phyloP scores from a whole-genome alignment of 2,113 vertebrate genomes.

The Aegotheles bennettii region DNA sequence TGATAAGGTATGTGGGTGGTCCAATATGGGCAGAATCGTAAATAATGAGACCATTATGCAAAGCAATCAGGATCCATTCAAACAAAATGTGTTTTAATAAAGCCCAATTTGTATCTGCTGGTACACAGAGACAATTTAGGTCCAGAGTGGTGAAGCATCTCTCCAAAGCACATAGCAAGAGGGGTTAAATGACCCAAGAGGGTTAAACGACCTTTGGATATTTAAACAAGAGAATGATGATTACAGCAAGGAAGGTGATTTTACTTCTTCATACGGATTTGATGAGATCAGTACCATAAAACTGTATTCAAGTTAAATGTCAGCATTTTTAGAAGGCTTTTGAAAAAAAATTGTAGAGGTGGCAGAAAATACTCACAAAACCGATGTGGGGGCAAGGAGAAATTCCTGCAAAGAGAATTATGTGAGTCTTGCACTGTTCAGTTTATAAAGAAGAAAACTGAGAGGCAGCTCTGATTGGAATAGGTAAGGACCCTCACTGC shows the following conservation, averaged over 20 bases:
- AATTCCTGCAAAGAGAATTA: not conserved
- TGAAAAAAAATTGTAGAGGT: not conserved
- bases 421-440: not conserved
- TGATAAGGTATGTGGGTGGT: not conserved
- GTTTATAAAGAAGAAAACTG: not conserved
- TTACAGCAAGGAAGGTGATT: constrained; percentile 1
- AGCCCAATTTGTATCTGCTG: not conserved
- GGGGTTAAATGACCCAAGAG: not conserved
- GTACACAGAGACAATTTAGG: not conserved
- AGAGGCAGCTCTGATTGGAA: not conserved
- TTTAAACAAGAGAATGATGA: not conserved
- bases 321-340: not conserved
- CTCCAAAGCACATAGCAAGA: not conserved
- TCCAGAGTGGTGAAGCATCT: not conserved
- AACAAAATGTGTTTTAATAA: not conserved
- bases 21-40: not conserved
- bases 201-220: not conserved
- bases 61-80: not conserved
- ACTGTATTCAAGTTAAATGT: not conserved
- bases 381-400: not conserved
- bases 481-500: not conserved
- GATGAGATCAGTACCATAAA: not conserved
- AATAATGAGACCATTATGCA: not conserved
- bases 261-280: not conserved
- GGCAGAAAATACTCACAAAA: not conserved